phyloP scores from a whole-genome alignment of 2,888 invertebrate genomes.

The Agrilus biguttatus region DNA sequence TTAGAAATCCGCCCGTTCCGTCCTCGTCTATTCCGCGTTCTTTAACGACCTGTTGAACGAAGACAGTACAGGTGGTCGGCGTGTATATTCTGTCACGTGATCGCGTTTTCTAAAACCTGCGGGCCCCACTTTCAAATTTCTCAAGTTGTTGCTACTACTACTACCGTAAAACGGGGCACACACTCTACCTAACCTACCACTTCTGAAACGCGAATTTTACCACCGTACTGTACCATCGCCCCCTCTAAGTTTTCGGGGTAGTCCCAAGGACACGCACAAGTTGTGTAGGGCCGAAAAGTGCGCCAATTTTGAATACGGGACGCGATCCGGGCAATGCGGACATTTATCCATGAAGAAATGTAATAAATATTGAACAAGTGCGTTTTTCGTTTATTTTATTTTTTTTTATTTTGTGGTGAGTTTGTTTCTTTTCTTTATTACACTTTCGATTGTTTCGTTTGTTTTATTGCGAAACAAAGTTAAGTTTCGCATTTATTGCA shows the following conservation, averaged over 20 bases:
- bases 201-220: constrained; percentile 8
- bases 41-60: too few relatives aligned
- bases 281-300: constrained; percentile 16
- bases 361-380: not conserved
- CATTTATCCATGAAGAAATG: too few relatives aligned
- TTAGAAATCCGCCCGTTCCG: too few relatives aligned
- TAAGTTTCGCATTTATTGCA: not conserved
- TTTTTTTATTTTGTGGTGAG: not conserved
- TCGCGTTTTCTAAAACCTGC: constrained; percentile 15
- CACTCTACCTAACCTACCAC: constrained; percentile 12
- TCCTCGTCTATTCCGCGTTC: too few relatives aligned
- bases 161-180: constrained; percentile 4
- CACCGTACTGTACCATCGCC: constrained; percentile 17
- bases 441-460: not conserved
- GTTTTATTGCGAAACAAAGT: too few relatives aligned
- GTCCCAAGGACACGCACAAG: constrained; percentile 22
- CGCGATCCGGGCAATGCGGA: too few relatives aligned
- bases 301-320: not conserved
- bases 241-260: constrained; percentile 28
- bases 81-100: constrained; percentile 13
- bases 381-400: constrained; percentile 4
- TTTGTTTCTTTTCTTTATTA: not conserved
- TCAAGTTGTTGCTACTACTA: constrained; percentile 13
- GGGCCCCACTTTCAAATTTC: constrained; percentile 19
- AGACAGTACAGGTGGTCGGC: too few relatives aligned